phyloP scores from a whole-genome alignment of 2,797 vertebrate species.

The Tiaroga cobitis region DNA sequence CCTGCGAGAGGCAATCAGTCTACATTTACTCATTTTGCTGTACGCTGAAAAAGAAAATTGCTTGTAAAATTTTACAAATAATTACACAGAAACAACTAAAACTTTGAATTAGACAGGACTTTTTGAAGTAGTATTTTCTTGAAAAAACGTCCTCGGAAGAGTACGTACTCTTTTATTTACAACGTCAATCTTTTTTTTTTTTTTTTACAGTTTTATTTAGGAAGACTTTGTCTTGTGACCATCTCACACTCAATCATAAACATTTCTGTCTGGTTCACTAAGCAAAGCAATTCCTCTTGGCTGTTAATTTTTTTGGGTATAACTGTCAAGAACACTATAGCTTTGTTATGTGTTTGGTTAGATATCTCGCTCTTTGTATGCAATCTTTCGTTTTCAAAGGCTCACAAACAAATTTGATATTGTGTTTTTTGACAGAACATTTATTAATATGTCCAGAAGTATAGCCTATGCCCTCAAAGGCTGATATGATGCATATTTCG shows the following conservation, averaged over 20 bases:
- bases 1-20: neutral
- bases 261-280: conserved; percentile 24
- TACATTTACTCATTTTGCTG: neutral
- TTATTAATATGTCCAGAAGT: conserved; percentile 9
- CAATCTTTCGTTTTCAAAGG: conserved; percentile 25
- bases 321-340: neutral
- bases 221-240: neutral
- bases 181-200: neutral
- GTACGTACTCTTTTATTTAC: neutral
- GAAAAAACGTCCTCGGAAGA: no score
- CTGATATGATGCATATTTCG: neutral
- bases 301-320: neutral
- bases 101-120: neutral
- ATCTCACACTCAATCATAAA: neutral
- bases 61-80: neutral
- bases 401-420: neutral
- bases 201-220: neutral
- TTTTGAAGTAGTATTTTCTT: neutral
- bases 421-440: conserved; percentile 10
- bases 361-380: neutral
- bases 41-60: neutral
- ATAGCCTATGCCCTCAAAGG: neutral
- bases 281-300: neutral
- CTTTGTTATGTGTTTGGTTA: neutral
- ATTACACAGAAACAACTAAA: neutral